Conservation (phyloP, 2,113 vertebrate species). For the Ochotona curzoniae region DNA sequence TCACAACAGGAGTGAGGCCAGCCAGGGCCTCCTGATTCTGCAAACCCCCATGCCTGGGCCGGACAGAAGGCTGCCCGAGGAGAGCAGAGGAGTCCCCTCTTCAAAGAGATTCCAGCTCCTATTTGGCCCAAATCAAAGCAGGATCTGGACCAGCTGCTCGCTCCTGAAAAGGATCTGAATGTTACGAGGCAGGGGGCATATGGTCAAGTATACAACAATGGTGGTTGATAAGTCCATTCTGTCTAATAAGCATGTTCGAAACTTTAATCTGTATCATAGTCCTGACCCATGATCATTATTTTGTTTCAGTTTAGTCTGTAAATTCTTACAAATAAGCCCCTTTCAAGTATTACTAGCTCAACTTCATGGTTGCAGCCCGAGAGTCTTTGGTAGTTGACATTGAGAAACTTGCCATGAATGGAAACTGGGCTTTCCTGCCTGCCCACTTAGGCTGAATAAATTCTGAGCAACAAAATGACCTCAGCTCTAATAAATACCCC, state of each 20-base stretch:
- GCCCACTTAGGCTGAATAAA: neutral
- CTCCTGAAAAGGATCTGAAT: constrained; percentile 6
- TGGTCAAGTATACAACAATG: neutral
- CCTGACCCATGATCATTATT: neutral
- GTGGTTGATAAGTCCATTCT: neutral
- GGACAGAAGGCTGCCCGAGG: neutral
- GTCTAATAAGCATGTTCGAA: constrained; percentile 14
- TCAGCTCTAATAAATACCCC: neutral
- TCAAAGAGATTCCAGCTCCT: constrained; percentile 45
- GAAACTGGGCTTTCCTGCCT: constrained; percentile 23
- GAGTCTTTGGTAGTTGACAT: constrained; percentile 34
- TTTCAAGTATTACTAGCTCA: constrained; percentile 32
- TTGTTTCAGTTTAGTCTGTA: constrained; percentile 34
- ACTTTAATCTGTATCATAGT: neutral
- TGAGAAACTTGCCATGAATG: constrained; percentile 16
- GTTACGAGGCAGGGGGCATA: neutral
- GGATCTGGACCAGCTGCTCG: constrained; percentile 6
- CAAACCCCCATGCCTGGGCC: neutral
- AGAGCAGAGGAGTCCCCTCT: constrained; percentile 41
- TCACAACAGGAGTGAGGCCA: neutral
- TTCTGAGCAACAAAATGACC: constrained; percentile 49
- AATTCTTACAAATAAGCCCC: constrained; percentile 39
- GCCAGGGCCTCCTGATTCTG: neutral
- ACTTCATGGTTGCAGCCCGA: neutral
- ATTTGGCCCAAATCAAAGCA: constrained; percentile 34